Evolutionary conservation across 2,797 vertebrate species (phyloP).

Genomic region (Trachops cirrhosus): DNA sequence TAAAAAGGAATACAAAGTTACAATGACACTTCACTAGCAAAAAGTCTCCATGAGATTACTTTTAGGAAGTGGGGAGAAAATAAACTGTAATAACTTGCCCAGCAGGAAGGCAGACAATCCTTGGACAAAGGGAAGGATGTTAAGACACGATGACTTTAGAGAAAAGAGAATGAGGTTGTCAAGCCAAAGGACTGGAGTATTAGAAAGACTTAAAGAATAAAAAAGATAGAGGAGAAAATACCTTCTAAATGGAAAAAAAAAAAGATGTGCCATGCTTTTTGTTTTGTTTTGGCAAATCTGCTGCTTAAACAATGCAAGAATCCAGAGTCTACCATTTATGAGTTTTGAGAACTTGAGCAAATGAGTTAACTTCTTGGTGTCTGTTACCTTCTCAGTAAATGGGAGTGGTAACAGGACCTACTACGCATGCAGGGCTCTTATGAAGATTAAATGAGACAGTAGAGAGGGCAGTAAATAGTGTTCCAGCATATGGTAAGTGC

Average conservation of each 20-base stretch:
- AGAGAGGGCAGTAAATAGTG: background rate
- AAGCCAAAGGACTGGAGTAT: background rate
- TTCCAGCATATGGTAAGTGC: background rate
- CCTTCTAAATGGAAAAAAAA: background rate
- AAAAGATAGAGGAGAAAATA: background rate
- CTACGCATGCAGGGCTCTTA: background rate
- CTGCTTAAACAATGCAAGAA: background rate
- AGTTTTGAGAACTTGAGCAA: background rate
- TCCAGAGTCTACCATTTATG: background rate
- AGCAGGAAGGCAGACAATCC: conserved; percentile 4
- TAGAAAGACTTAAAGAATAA: conserved; percentile 6
- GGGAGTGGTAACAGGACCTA: background rate
- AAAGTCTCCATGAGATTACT: background rate
- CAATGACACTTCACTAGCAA: background rate
- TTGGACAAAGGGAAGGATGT: background rate
- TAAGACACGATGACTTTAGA: background rate
- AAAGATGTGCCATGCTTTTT: background rate
- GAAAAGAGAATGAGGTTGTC: background rate
- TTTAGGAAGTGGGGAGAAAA: background rate
- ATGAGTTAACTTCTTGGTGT: background rate
- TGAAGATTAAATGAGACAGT: background rate
- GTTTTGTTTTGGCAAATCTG: conserved; percentile 9
- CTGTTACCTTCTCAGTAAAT: background rate
- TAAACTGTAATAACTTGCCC: background rate
- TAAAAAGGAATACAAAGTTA: background rate